Evolutionary conservation across 2,888 invertebrate species (phyloP).

Genomic region (Andrena marginata): DNA sequence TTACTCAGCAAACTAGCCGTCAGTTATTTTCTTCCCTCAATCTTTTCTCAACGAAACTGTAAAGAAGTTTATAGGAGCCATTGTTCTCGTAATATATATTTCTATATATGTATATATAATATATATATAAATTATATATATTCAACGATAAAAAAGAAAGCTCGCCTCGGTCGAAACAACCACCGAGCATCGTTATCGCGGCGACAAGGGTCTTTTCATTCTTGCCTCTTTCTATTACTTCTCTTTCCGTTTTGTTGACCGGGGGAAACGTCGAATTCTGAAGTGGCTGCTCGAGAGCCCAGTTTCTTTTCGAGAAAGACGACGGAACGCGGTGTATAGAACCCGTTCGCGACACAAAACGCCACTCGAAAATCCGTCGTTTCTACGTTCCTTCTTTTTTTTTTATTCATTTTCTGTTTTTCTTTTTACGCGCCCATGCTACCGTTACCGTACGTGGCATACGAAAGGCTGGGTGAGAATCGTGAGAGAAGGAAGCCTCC

Average conservation of each 20-base stretch:
- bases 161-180: constrained; percentile 37
- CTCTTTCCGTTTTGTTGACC: not conserved
- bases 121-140: constrained; percentile 52
- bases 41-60: constrained; percentile 42
- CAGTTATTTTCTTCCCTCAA: not conserved
- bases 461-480: not conserved
- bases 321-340: constrained; percentile 13
- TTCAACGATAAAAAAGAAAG: constrained; percentile 59
- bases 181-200: constrained; percentile 45
- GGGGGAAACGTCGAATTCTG: constrained; percentile 25
- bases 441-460: constrained; percentile 23
- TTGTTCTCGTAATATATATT: constrained; percentile 51
- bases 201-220: not conserved
- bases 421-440: not conserved
- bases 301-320: not conserved
- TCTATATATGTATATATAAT: constrained; percentile 39
- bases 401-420: not conserved
- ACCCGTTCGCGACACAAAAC: constrained; percentile 2
- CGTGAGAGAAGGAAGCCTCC: not conserved
- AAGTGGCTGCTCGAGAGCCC: constrained; percentile 17
- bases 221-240: no score
- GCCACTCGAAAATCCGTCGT: constrained; percentile 40
- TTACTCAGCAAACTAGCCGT: constrained; percentile 37
- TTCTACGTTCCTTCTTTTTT: not conserved
- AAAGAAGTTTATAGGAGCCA: constrained; percentile 64